A percentile compares a stretch with the other conserved stretches of the same genome.
Conservation (phyloP, 2,797 vertebrate species). For the Sebastes steindachneri region DNA sequence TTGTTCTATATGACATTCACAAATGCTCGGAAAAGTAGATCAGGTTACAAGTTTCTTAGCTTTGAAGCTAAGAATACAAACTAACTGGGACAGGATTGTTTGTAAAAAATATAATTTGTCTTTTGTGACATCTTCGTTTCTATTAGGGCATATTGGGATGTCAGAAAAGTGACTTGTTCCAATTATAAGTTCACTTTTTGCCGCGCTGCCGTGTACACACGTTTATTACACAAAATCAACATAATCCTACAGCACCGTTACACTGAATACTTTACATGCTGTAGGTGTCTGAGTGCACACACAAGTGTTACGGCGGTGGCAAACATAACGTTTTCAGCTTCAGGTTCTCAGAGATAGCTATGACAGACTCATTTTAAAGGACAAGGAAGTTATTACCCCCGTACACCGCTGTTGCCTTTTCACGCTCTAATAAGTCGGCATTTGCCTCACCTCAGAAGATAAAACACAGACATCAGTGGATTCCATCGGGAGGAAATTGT, state of each 20-base stretch:
- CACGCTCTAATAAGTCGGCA: constrained; percentile 76
- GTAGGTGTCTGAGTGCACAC: constrained; percentile 13
- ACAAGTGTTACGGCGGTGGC: constrained; percentile 19
- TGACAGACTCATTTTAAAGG: constrained; percentile 80
- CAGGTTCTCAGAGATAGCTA: constrained; percentile 45
- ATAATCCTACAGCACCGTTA: constrained; percentile 8
- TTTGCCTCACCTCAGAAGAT: constrained; percentile 71
- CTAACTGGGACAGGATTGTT: constrained; percentile 54
- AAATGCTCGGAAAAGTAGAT: constrained; percentile 48
- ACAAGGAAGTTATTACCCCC: constrained; percentile 78
- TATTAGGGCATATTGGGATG: constrained; percentile 38
- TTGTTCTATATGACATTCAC: constrained; percentile 55
- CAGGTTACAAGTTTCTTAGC: constrained; percentile 46
- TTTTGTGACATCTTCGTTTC: constrained; percentile 47
- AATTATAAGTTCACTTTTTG: constrained; percentile 56
- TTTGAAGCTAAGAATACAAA: constrained; percentile 69
- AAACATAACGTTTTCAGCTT: constrained; percentile 50
- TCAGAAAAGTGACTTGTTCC: constrained; percentile 51
- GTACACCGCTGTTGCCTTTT: constrained; percentile 70
- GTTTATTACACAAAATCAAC: neutral
- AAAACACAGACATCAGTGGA: constrained; percentile 74
- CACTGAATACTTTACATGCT: constrained; percentile 3
- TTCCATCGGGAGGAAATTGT: constrained; percentile 68
- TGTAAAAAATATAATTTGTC: constrained; percentile 41
- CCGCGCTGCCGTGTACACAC: neutral